These are phyloP conservation scores for Calliphora vomitoria DNA, from an alignment of 2,888 invertebrate species.

Conservation along the genomic window DNA sequence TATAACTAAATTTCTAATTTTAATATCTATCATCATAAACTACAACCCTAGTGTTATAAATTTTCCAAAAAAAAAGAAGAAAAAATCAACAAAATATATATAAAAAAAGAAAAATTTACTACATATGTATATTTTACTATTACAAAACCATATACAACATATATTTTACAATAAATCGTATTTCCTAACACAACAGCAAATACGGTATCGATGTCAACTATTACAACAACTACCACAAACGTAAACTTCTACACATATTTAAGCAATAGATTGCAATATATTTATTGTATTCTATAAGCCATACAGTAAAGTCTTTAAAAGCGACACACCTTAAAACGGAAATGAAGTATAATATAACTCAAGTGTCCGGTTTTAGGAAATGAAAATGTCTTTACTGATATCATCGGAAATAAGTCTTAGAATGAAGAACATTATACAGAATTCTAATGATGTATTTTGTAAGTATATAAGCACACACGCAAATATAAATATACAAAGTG, in stretches of 20 bases:
- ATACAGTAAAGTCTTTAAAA: constrained; percentile 12
- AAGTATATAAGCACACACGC: too few relatives aligned
- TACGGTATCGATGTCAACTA: constrained; percentile 24
- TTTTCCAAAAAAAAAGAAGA: not conserved
- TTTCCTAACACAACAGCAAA: constrained; percentile 18
- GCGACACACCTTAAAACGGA: not conserved
- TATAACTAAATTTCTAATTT: not conserved
- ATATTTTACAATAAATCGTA: constrained; percentile 21
- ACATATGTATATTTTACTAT: not conserved
- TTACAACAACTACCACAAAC: not conserved
- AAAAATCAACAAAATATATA: not conserved
- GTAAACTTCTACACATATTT: not conserved
- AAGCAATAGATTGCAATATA: constrained; percentile 9
- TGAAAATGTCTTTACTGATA: not conserved
- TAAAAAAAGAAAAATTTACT: not conserved
- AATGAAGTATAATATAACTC: not conserved
- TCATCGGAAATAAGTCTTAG: not conserved
- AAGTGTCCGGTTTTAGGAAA: constrained; percentile 21
- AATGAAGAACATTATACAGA: not conserved
- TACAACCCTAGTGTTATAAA: not conserved
- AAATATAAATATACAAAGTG: not conserved
- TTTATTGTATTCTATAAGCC: not conserved
- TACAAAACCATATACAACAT: not conserved
- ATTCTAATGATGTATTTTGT: not conserved
- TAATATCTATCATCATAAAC: constrained; percentile 4